Conservation (phyloP, 2,113 vertebrate genomes). For the Nycticebus coucang region DNA sequence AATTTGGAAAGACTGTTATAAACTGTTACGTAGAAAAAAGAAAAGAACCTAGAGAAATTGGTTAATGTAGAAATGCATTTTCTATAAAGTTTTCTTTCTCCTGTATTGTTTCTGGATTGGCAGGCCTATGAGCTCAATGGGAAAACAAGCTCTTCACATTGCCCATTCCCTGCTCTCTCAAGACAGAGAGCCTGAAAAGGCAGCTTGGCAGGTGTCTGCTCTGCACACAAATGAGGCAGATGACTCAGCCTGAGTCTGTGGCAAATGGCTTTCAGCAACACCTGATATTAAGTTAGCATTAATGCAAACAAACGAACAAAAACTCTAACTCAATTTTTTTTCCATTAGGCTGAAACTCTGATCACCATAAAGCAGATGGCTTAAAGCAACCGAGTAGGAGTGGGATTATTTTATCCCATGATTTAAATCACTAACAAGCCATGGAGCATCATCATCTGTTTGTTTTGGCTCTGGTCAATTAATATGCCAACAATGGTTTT, state of each 20-base stretch:
- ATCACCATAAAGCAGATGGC: not conserved
- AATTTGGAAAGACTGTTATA: not conserved
- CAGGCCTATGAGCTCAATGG: not conserved
- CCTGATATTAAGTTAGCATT: not conserved
- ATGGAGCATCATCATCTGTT: not conserved
- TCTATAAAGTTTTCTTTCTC: not conserved
- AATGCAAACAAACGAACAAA: not conserved
- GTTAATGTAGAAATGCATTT: not conserved
- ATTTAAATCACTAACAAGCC: constrained; percentile 39
- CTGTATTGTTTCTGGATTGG: not conserved
- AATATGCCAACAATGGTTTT: not conserved
- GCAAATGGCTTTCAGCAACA: not conserved
- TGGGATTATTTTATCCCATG: constrained; percentile 11
- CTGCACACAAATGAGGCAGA: constrained; percentile 2
- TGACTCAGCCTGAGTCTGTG: constrained; percentile 1
- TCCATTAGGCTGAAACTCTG: not conserved
- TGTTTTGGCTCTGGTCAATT: not conserved
- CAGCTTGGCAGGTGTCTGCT: not conserved
- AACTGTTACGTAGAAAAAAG: not conserved
- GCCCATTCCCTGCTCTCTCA: not conserved
- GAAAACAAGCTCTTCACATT: not conserved
- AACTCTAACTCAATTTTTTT: not conserved
- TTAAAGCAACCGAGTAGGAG: not conserved
- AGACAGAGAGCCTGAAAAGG: constrained; percentile 43
- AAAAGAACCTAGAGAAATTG: not conserved